A percentile compares a stretch with the other conserved stretches of the same genome.
Evolutionary conservation across 2,888 invertebrate species (phyloP).

Genomic region (Steinernema carpocapsae): DNA sequence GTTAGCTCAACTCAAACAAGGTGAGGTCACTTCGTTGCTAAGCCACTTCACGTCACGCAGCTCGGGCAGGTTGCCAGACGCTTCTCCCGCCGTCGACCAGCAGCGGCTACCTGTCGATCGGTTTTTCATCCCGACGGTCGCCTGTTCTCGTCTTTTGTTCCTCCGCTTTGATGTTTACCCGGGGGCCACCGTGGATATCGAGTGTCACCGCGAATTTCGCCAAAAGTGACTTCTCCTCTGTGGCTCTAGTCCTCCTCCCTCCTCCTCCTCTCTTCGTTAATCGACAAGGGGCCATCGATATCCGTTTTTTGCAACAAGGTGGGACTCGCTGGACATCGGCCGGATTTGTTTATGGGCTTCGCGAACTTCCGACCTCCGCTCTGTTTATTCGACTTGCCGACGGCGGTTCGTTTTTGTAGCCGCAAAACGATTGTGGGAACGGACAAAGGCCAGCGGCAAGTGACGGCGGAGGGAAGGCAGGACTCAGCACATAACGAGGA

Average conservation of each 20-base stretch:
- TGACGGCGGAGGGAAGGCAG: background rate
- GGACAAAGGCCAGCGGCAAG: background rate
- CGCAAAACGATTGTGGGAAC: conserved; percentile 15
- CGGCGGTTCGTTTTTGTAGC: conserved; percentile 26
- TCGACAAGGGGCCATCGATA: background rate
- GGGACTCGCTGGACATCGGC: background rate
- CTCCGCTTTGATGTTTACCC: conserved; percentile 16
- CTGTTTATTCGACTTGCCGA: conserved; percentile 23
- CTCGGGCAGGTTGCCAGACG: conserved; percentile 27
- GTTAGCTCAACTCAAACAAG: conserved; percentile 29
- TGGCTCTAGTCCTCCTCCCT: background rate
- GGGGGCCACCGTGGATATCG: conserved; percentile 9
- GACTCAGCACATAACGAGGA: background rate
- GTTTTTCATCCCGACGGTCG: background rate
- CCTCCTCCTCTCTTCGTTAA: background rate
- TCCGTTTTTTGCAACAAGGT: background rate
- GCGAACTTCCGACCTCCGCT: conserved; percentile 31
- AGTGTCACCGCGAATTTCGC: background rate
- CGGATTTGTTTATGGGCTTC: conserved; percentile 26
- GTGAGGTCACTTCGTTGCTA: conserved; percentile 24
- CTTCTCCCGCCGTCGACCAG: background rate
- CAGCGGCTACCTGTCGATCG: background rate
- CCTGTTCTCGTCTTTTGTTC: conserved; percentile 13
- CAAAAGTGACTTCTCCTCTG: background rate
- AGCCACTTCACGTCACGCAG: conserved; percentile 17